Conservation (phyloP, 2,888 invertebrate genomes). For the Eupithecia abbreviata region DNA sequence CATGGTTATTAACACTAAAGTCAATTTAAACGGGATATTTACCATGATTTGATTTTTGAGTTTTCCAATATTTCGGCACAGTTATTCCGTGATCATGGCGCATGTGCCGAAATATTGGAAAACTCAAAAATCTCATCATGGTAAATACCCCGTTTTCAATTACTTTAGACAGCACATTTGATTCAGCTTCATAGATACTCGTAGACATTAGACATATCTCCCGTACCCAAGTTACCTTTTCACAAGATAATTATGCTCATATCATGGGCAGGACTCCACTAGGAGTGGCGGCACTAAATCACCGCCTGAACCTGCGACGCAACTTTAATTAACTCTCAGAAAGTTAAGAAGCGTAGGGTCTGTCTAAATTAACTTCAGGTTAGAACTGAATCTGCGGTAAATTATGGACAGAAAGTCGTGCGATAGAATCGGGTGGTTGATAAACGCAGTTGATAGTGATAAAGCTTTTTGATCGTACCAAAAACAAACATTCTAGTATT, state of each 20-base stretch:
- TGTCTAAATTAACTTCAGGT: background rate
- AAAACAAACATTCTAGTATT: background rate
- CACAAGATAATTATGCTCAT: constrained; percentile 21
- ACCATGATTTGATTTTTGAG: too few species aligned
- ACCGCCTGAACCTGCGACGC: constrained; percentile 60
- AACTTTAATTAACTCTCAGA: constrained; percentile 60
- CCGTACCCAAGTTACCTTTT: background rate
- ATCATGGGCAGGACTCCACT: constrained; percentile 56
- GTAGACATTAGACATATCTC: background rate
- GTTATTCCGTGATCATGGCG: too few species aligned
- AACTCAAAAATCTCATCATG: too few species aligned
- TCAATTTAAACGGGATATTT: too few species aligned
- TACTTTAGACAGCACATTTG: too few species aligned
- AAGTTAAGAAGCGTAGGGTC: constrained; percentile 38
- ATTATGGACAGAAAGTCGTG: background rate
- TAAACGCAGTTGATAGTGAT: background rate
- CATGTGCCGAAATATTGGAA: too few species aligned
- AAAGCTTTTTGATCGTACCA: background rate
- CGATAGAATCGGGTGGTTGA: background rate
- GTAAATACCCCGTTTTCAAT: too few species aligned
- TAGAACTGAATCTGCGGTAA: constrained; percentile 15
- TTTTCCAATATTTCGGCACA: too few species aligned
- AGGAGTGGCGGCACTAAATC: constrained; percentile 60
- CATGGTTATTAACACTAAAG: too few species aligned
- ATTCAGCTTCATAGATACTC: too few species aligned